A percentile compares a stretch with the other conserved stretches of the same genome.
These are phyloP conservation scores for Drosophila cognata DNA, from an alignment of 2,888 invertebrate genomes.

Conservation along the genomic window DNA sequence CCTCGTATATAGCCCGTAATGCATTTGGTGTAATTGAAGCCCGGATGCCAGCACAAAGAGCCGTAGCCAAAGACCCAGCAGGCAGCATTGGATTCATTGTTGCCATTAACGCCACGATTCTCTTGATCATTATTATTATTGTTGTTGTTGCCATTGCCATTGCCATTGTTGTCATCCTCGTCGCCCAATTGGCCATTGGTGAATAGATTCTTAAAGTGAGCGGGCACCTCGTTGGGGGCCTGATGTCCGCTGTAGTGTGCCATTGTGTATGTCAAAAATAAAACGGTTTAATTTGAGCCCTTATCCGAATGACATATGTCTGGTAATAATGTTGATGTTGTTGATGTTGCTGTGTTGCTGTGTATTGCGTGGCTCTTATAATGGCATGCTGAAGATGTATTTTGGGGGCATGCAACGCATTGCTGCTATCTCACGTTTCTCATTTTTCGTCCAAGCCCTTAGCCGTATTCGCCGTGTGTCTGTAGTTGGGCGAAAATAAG, in stretches of 20 bases:
- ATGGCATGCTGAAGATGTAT: conserved; percentile 53
- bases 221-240: conserved; percentile 59
- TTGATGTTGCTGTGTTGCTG: conserved; percentile 13
- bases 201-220: conserved; percentile 81
- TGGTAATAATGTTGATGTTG: conserved; percentile 4
- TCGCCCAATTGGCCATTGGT: conserved; percentile 72
- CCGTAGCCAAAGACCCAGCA: conserved; percentile 98
- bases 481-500: conserved; percentile 6
- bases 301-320: conserved; percentile 29
- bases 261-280: conserved; percentile 39
- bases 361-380: conserved; percentile 29
- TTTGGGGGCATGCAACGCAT: conserved; percentile 33
- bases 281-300: conserved; percentile 28
- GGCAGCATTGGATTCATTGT: conserved; percentile 55
- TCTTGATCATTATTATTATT: conserved; percentile 50
- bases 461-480: conserved; percentile 28
- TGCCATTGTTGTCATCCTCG: conserved; percentile 46
- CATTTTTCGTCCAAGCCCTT: conserved; percentile 40
- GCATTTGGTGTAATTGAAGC: conserved; percentile 93
- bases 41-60: conserved; percentile 97
- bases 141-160: conserved; percentile 16
- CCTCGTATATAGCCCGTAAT: conserved; percentile 91
- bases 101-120: conserved; percentile 49
- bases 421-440: conserved; percentile 32
- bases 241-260: conserved; percentile 71